Base-by-base conservation (phyloP, 2,113 vertebrate genomes). In the Cardinalis cardinalis region DNA sequence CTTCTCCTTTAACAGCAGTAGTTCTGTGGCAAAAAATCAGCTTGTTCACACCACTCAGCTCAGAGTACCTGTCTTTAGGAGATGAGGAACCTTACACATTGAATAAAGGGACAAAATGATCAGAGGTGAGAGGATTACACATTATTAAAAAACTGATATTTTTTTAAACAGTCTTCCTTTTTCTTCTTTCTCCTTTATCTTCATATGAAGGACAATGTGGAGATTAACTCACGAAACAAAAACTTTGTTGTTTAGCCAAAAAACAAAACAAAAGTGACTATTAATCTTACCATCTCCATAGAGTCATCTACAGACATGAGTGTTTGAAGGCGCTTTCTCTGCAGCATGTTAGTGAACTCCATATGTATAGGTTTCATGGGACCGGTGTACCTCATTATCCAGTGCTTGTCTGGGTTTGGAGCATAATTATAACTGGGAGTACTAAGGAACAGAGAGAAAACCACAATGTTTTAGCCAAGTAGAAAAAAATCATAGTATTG, bases 291-390 rank as follows among this genome's bases (percentile, higher is more conserved):
- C 98, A 97, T 98, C 84, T 99, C 98, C 98, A 99, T 97, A 20
- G 99, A 99, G 96, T 99, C 99, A 28, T 99, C 99, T 94, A 99
- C 99, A 15, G 99, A 99, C 96, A 99, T 97, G 78, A 99, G 98
- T 0, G 99, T 99, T 92, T 99, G 99, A 88, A 99, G 98, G 69
- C 99, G 98, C 87, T 99, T 98, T 76, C 99, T 98, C 97, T 99
- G 99, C 5, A 99, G 97, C 98, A 99, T 98, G 96, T 99, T 99
- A 32, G 99, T 99, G 97, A 99, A 99, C 83, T 99, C 98, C 99
- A 99, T 99, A 97, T 99, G 99, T 93, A 99, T 98, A 7, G 99
- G 99, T 89, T 98, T 99, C 99, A 99, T 99, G n/a, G 99, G 97
- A 23, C 99, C 99, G 0, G 99, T 99, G 96, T 99, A 99, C 64